Evolutionary conservation across 2,113 vertebrate species (phyloP).

Genomic region (Nestor notabilis): DNA sequence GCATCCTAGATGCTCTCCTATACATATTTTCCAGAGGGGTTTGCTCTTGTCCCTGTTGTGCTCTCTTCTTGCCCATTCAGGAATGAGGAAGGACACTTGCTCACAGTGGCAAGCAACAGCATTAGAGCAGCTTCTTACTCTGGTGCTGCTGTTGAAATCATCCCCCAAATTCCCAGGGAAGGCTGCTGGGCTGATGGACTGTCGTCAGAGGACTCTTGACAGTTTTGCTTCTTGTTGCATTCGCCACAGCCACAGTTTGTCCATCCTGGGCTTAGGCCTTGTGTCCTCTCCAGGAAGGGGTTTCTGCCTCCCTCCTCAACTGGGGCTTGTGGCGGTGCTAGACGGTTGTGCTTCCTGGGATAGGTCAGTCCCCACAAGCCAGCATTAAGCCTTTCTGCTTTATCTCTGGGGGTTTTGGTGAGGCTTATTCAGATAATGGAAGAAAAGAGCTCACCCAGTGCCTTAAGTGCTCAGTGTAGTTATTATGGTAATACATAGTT

Average conservation of each 20-base stretch:
- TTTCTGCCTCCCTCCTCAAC: neutral
- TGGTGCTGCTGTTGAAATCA: neutral
- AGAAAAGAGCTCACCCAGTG: neutral
- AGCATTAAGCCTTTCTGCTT: neutral
- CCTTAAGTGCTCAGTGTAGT: neutral
- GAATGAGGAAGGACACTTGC: neutral
- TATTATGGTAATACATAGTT: neutral
- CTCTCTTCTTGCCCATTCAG: neutral
- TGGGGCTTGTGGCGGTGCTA: fast-evolving
- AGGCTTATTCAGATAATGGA: neutral
- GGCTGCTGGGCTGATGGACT: neutral
- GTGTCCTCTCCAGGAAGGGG: neutral
- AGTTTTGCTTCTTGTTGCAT: neutral
- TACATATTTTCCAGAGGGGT: neutral
- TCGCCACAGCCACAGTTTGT: neutral
- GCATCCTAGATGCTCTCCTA: neutral
- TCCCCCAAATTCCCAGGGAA: neutral
- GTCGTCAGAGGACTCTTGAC: neutral
- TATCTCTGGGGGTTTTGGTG: neutral
- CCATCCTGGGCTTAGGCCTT: neutral
- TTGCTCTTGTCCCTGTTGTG: neutral
- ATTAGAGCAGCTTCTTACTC: neutral
- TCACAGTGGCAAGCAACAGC: neutral
- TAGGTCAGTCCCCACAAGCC: neutral
- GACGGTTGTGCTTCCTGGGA: neutral